Base-by-base conservation (phyloP, 2,888 invertebrate species). In the Torymus texanus region DNA sequence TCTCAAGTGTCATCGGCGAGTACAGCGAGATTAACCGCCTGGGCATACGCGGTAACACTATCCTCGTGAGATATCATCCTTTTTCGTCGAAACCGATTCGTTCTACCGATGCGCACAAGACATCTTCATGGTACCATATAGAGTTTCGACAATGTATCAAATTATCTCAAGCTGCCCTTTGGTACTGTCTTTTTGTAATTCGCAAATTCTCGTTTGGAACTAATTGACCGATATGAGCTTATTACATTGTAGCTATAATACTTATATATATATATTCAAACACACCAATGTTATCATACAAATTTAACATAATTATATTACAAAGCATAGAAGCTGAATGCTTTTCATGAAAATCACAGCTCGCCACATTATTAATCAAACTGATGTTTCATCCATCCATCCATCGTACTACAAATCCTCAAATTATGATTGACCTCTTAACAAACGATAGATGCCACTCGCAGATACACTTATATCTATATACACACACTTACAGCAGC, bases 61-160 rank as follows among this genome's bases (percentile, higher is more conserved):
- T 86, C 84, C 82, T 80, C 85, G 85, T 85, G 85, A 83, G 86
- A 85, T 82, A 79, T 59, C 67, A 80, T 83, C 79, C 82, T 83
- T 75, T 71, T 83, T 71, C 77, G 65, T 84, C 83, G 81, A 81
- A 79, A 78, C 81, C 82, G 82, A 85, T 85, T 85, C 83, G 78
- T 83, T 74, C 83, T 84, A 83, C 82, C 84, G 63, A 29, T 63
- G 61, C 62, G 41, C 85, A 83, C 80, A 81, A 83, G 86, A 84
- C 83, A 75, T 85, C 81, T 82, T 80, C 83, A 81, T 80, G 80
- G 82, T 74, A 63, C 59, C 82, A 82, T 84, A 86, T 86, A 82
- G 82, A 78, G 83, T 86, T 86, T 84, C 86, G 66, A 51, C 74
- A 80, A 79, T 81, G 81, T 84, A 86, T 85, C 84, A 84, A 84